Conservation (phyloP, 1,140 invertebrate species). For the Octopus bimaculoides region DNA sequence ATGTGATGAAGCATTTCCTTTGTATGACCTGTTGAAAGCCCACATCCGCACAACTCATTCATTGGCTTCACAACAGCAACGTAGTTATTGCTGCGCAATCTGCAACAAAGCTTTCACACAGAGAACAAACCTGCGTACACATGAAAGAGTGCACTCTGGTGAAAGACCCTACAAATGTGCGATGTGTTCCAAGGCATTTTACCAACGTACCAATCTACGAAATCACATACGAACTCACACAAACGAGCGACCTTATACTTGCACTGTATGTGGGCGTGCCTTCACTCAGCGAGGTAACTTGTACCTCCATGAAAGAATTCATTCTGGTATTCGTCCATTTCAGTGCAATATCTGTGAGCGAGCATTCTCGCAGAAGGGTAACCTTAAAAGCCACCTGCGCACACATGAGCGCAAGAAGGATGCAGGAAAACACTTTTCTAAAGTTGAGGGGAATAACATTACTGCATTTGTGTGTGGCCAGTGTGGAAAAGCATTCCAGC, state of each 20-base stretch:
- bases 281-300: slow-evolving; percentile 22
- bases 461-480: not conserved
- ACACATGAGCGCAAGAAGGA: not conserved
- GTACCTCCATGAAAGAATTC: slow-evolving; percentile 77
- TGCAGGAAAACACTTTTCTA: not conserved
- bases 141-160: slow-evolving; percentile 69
- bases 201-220: slow-evolving; percentile 58
- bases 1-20: not conserved
- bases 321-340: slow-evolving; percentile 92
- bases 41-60: not conserved
- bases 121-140: slow-evolving; percentile 30
- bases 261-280: slow-evolving; percentile 49
- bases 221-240: slow-evolving; percentile 52
- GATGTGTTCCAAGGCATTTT: slow-evolving; percentile 70
- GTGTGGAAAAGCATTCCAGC: not conserved
- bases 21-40: not conserved
- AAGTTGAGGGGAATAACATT: not conserved
- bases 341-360: slow-evolving; percentile 61
- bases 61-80: not conserved
- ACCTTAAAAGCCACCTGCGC: not conserved
- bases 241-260: slow-evolving; percentile 48
- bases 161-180: slow-evolving; percentile 85
- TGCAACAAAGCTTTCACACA: slow-evolving; percentile 75
- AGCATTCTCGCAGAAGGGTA: slow-evolving; percentile 57
- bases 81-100: slow-evolving; percentile 66